A percentile compares a stretch with the other conserved stretches of the same genome.
phyloP scores from a whole-genome alignment of 35 echinoderm and acorn worm genomes.

The Apostichopus californicus region DNA sequence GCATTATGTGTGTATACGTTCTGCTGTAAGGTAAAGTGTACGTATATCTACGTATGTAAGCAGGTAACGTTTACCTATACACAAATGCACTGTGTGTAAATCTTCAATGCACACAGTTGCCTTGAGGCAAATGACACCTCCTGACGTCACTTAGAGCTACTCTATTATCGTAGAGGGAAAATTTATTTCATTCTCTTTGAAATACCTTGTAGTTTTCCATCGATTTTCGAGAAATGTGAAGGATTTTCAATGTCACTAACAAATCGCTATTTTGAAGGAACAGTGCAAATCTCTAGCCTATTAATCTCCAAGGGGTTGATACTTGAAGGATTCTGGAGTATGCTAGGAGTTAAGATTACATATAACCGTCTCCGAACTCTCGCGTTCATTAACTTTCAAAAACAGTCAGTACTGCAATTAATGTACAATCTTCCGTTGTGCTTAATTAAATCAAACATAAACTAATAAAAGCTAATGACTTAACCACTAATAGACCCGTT shows the following conservation, averaged over 20 bases:
- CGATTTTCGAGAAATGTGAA: constrained; percentile 20
- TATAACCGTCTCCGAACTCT: not conserved
- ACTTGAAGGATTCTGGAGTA: not conserved
- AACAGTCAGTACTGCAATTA: constrained; percentile 1
- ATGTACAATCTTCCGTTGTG: not conserved
- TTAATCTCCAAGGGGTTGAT: constrained; percentile 2
- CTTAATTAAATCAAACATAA: not conserved
- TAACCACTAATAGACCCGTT: not conserved
- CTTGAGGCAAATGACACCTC: constrained; percentile 42
- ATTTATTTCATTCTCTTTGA: not conserved
- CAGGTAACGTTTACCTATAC: constrained; percentile 21
- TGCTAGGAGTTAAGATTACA: not conserved
- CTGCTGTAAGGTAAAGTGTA: not conserved
- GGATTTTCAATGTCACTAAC: constrained; percentile 13
- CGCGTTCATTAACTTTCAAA: not conserved
- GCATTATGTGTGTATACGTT: constrained; percentile 27
- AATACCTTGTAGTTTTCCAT: not conserved
- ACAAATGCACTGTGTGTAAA: not conserved
- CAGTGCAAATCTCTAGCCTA: not conserved
- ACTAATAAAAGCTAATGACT: not conserved
- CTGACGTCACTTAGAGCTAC: constrained; percentile 24
- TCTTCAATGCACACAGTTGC: constrained; percentile 10
- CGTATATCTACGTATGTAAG: not conserved
- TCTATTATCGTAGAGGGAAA: constrained; percentile 28
- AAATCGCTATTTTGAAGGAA: constrained; percentile 8